Evolutionary conservation across 1,140 invertebrate genomes (phyloP).

Genomic region (Branchinecta lindahli): DNA sequence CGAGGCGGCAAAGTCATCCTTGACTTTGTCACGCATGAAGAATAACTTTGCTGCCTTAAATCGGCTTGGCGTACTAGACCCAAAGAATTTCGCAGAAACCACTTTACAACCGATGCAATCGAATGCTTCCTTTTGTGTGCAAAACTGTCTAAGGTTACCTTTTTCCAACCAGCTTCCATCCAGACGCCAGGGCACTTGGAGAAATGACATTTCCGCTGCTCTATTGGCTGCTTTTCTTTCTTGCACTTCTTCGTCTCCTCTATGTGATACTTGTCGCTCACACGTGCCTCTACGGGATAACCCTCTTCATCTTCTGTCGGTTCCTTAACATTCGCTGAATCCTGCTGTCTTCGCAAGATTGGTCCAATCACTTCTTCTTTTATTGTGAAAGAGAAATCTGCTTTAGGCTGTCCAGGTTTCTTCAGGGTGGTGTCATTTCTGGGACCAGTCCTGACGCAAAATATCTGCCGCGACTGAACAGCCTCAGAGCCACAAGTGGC

Average conservation of each 20-base stretch:
- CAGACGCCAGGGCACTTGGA: slow-evolving; percentile 27
- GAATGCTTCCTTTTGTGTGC: too few species aligned
- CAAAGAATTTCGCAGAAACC: too few species aligned
- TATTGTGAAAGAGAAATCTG: neutral
- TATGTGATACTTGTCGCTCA: slow-evolving; percentile 33
- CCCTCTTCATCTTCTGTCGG: slow-evolving; percentile 13
- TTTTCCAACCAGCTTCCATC: slow-evolving; percentile 26
- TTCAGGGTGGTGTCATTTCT: neutral
- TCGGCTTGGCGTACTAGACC: too few species aligned
- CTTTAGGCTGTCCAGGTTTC: neutral
- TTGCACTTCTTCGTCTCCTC: slow-evolving; percentile 40
- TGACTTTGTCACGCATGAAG: too few species aligned
- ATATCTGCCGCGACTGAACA: slow-evolving; percentile 42
- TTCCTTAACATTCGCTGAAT: neutral
- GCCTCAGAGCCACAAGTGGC: slow-evolving; percentile 43
- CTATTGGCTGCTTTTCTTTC: slow-evolving; percentile 22
- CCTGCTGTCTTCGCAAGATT: slow-evolving; percentile 7
- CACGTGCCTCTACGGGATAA: slow-evolving; percentile 12
- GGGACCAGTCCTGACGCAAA: slow-evolving; percentile 38
- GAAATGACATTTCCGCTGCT: slow-evolving; percentile 25
- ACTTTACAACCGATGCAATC: too few species aligned
- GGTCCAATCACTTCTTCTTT: neutral
- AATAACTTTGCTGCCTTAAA: too few species aligned
- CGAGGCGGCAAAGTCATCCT: too few species aligned
- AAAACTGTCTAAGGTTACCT: slow-evolving; percentile 19